Base-by-base conservation (phyloP, 2,113 vertebrate species). In the Spheniscus mendiculus region DNA sequence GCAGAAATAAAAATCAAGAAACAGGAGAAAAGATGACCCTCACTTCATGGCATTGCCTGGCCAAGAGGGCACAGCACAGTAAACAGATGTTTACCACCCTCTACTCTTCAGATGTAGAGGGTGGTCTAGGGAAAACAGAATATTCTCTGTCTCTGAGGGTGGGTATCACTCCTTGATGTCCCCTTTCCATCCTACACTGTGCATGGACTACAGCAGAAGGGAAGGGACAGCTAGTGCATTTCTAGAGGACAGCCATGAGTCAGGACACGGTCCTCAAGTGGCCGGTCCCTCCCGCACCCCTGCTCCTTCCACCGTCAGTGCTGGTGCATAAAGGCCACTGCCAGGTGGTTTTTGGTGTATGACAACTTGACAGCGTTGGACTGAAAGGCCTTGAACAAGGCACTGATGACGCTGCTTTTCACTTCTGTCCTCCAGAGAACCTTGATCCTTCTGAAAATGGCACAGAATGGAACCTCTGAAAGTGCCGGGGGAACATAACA, bases 201-300 rank as follows among this genome's bases (percentile, higher is more conserved):
- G 9, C 25, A 30, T 47, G 15, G 11, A 40, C 47, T 70, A 34
- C 45, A 61, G 15, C 10, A 83, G 61, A 66, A 15, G 40, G n/a
- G 71, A 76, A 40, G 5, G 4, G 19, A 49, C 11, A 82, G 5
- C 25, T 45, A 13, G 16, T 21, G 17, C 10, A 11, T 77, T 73
- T 78, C 36, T 73, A 62, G 40, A 73, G 50, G 58, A 63, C 19
- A 85, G 21, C 9, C 2, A 16, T n/a, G 49, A 73, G 11, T 34
- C 9, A 77, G 49, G 19, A 59, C 4, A 3, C 2, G 1, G 12
- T 77, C 12, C 47, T 62, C 15, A 50, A 52, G 30, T 4, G 17
- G 3, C 10, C 19, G 29, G 14, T 61, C 29, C 23, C 23, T 76
- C 50, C 29, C 17, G 4, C 4, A 1, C 0, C 14, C 16, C 12